Conservation (phyloP, 2,797 vertebrate species). For the Heterohyrax brucei region DNA sequence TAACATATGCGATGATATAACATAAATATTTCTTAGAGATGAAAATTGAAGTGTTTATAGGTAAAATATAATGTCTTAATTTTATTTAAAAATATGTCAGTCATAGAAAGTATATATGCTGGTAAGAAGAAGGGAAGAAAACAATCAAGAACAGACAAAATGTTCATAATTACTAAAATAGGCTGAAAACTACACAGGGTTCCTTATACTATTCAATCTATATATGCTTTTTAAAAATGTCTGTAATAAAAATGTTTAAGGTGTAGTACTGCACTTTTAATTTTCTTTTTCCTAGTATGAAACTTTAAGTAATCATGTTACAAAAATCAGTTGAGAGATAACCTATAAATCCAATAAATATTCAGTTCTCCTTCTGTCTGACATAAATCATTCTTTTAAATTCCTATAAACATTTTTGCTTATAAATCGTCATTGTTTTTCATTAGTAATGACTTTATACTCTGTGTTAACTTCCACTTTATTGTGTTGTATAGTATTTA, state of each 20-base stretch:
- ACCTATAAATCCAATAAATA: constrained; percentile 27
- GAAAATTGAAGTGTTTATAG: constrained; percentile 7
- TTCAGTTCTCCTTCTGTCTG: background rate
- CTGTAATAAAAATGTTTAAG: background rate
- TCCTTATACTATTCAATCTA: background rate
- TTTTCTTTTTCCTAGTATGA: constrained; percentile 18
- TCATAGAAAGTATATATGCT: background rate
- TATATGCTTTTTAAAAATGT: constrained; percentile 12
- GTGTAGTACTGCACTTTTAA: background rate
- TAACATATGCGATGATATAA: background rate
- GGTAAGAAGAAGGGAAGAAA: background rate
- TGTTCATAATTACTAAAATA: constrained; percentile 44
- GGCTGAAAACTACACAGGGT: background rate
- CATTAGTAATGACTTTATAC: constrained; percentile 49
- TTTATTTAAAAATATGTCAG: constrained; percentile 17
- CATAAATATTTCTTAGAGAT: constrained; percentile 29
- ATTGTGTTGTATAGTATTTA: background rate
- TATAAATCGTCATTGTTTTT: constrained; percentile 21
- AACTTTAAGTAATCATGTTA: background rate
- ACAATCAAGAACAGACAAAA: background rate
- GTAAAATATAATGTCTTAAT: constrained; percentile 18
- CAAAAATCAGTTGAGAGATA: background rate
- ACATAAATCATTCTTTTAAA: constrained; percentile 10
- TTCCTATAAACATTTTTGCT: background rate
- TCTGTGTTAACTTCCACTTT: constrained; percentile 54